These are phyloP conservation scores for Rhagium mordax DNA, from an alignment of 2,888 invertebrate genomes.

Conservation along the genomic window DNA sequence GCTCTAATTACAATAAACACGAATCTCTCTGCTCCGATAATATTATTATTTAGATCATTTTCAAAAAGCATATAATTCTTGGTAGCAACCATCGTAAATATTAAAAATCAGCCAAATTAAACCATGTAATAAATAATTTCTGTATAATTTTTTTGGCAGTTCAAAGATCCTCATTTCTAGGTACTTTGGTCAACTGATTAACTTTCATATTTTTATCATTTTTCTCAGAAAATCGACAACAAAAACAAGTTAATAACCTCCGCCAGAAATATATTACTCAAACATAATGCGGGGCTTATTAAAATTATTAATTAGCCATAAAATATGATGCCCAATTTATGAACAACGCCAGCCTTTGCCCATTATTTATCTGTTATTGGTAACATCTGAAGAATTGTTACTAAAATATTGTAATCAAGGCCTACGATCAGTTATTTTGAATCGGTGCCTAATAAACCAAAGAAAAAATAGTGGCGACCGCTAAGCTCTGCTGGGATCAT, in stretches of 20 bases:
- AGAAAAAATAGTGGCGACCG: neutral
- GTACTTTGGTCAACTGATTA: neutral
- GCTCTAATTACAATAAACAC: too few relatives aligned
- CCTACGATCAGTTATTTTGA: neutral
- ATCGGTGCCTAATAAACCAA: neutral
- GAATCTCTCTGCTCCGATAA: too few relatives aligned
- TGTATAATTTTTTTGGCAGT: neutral
- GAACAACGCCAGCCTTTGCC: neutral
- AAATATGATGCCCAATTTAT: neutral
- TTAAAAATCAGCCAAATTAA: neutral
- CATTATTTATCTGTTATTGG: neutral
- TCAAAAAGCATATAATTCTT: neutral
- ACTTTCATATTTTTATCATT: neutral
- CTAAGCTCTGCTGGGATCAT: neutral
- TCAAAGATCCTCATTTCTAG: neutral
- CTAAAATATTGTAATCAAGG: neutral
- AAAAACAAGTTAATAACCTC: neutral
- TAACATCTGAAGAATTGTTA: neutral
- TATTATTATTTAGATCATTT: neutral
- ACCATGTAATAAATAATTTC: too few relatives aligned
- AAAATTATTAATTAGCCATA: neutral
- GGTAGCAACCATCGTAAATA: neutral
- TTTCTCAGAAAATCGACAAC: neutral
- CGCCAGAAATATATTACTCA: neutral
- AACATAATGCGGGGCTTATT: neutral